Base-by-base conservation (phyloP, 1,140 invertebrate species). In the Temnothorax nylanderi region DNA sequence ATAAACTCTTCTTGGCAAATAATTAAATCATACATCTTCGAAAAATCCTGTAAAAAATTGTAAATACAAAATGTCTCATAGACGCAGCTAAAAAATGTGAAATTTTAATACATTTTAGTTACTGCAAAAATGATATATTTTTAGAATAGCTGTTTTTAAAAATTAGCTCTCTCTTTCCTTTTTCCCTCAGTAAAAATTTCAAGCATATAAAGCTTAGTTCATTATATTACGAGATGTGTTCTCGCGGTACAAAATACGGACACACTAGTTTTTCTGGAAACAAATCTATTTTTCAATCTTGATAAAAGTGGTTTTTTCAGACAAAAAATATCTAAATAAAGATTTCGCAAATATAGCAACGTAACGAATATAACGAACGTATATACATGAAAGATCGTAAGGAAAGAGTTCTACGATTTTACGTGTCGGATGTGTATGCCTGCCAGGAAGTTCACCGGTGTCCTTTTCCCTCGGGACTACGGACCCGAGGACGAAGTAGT, bases 351-450 rank as follows among this genome's bases (percentile, higher is more conserved):
- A 4, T 26, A 26, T 8, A 32, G 21, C n/a, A 8, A 44, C 10
- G 16, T 56, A 13, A 58, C 18, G 26, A 74, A 75, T 82, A 82
- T 47, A 82, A 71, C 34, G 47, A 54, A 47, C 41, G 18, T 16
- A 74, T 16, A 74, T 6, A 6, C 18, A 13, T 32, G 18, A 13
- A 47, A 32, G 7, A 74, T 75, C 13, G n/a, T 84, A 84, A 84
- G n/a, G 69, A 84, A 84, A 44, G 7, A 49, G n/a, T 84, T 84
- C 44, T 75, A 84, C 26, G 41, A 37, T 47, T 74, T 44, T 84
- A 75, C 26, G 54, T 74, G 80, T 60, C 54, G 54, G 41, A 47
- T 60, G 67, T 84, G 49, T 82, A 56, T 60, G 26, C 26, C 26
- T 32, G 80, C 26, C 41, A 74, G n/a, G 16, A 84, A 84, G 54